Evolutionary conservation across 1,140 invertebrate species (phyloP), one percentile per base, ranked within the genome.

Genomic region (Liolophura sinensis): DNA sequence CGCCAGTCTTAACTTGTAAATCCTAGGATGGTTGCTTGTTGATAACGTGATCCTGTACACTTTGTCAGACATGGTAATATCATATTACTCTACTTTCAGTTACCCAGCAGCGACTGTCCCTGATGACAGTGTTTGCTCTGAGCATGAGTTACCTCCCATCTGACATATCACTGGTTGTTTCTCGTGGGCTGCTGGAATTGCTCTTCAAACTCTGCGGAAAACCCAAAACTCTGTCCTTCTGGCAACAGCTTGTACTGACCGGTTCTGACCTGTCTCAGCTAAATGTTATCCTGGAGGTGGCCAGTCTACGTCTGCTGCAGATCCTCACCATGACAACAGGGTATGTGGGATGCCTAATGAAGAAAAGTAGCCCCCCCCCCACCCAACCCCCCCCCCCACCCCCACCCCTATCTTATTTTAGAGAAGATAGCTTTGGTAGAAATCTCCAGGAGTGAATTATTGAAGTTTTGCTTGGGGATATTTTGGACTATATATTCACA

Each of bases 91-190:
- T 63, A 60, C 55, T 69, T 64, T 11, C 69, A 84, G 84, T 78
- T 52, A 80, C 82, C 11, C 72, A 73, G 40, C 78, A 86, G 60
- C 80, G 85, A 51, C 71, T 86, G 40, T 77, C 85, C 74, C 71
- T 87, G 27, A 80, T 88, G 25, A 88, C 86, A 18, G 80, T 89
- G 15, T 89, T 89, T 79, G 85, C 87, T 4, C 77, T 90, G 57
- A 89, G 87, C 78, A 84, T 88, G 12, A 85, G 85, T 46, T 89
- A 88, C 76, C 81, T 85, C 64, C 82, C 88, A 18, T 80, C 85
- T 59, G 89, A 90, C 78, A 80, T 90, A n/a, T 85, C 82, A 40
- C 81, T 90, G 22, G 85, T 87, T 5, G 88, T 90, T 18, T 86
- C 87, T 4, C 87, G 86, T 75, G 87, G 88, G 40, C 74, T 90